phyloP scores from a whole-genome alignment of 2,113 vertebrate genomes.

The Chrysemys picta region DNA sequence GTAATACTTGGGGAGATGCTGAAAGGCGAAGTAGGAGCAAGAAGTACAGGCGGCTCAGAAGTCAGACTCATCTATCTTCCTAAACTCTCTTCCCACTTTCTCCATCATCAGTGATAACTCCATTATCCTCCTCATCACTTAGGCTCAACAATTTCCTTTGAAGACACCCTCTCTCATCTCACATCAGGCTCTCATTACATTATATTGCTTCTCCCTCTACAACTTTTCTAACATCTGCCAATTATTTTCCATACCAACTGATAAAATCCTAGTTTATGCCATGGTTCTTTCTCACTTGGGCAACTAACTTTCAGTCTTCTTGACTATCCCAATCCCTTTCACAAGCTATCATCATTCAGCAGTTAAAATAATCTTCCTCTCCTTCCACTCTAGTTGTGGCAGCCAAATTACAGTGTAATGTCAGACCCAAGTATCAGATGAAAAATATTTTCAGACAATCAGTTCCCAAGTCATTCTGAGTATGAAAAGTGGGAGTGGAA shows the following conservation, averaged over 20 bases:
- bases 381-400: constrained; percentile 36
- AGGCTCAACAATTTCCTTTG: neutral
- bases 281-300: neutral
- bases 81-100: neutral
- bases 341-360: constrained; percentile 7
- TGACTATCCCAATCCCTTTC: constrained; percentile 1
- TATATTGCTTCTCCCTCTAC: neutral
- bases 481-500: neutral
- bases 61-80: neutral
- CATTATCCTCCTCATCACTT: neutral
- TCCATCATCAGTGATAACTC: neutral
- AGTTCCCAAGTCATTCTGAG: neutral
- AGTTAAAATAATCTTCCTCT: constrained; percentile 21
- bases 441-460: constrained; percentile 48
- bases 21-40: neutral
- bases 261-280: neutral
- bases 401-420: neutral
- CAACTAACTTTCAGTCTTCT: constrained; percentile 2
- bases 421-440: neutral
- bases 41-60: neutral
- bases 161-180: neutral
- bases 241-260: neutral
- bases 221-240: neutral
- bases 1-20: neutral
- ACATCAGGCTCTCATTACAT: neutral